These are phyloP conservation scores for Hyposoter didymator DNA, from an alignment of 2,888 invertebrate species.

Conservation along the genomic window DNA sequence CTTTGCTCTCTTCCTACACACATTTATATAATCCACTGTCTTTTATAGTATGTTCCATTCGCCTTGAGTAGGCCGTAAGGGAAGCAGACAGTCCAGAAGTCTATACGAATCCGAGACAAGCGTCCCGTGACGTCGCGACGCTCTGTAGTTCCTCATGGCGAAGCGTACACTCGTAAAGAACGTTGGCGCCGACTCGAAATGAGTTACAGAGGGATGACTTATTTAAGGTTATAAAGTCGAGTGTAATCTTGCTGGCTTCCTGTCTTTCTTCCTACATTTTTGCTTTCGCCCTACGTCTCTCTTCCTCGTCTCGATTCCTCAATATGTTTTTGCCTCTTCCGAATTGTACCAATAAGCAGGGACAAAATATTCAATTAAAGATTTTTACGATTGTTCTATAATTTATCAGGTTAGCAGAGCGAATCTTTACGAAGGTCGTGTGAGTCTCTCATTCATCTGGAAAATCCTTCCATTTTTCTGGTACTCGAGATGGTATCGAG, in stretches of 20 bases:
- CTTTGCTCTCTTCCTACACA: slow-evolving; percentile 30
- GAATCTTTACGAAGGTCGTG: background rate
- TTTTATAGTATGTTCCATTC: slow-evolving; percentile 59
- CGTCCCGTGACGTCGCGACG: slow-evolving; percentile 65
- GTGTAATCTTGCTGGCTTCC: slow-evolving; percentile 44
- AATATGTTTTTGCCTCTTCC: slow-evolving; percentile 27
- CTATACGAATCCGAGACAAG: slow-evolving; percentile 54
- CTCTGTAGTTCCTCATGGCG: slow-evolving; percentile 65
- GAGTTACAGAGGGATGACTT: slow-evolving; percentile 78
- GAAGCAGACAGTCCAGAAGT: slow-evolving; percentile 20
- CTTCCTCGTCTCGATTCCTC: background rate
- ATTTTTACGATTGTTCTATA: background rate
- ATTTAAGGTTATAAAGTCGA: slow-evolving; percentile 72
- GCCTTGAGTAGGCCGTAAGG: slow-evolving; percentile 28
- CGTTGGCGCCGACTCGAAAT: slow-evolving; percentile 79
- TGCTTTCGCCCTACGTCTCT: background rate
- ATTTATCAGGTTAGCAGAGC: background rate
- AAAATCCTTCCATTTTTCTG: background rate
- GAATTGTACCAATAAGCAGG: background rate
- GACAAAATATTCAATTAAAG: background rate
- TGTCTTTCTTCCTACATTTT: slow-evolving; percentile 17
- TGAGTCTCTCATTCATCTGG: background rate
- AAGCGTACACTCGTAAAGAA: slow-evolving; percentile 79
- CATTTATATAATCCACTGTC: slow-evolving; percentile 23
- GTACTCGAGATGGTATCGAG: background rate